Evolutionary conservation across 2,888 invertebrate species (phyloP).

Genomic region (Hipparchia sbordonii): DNA sequence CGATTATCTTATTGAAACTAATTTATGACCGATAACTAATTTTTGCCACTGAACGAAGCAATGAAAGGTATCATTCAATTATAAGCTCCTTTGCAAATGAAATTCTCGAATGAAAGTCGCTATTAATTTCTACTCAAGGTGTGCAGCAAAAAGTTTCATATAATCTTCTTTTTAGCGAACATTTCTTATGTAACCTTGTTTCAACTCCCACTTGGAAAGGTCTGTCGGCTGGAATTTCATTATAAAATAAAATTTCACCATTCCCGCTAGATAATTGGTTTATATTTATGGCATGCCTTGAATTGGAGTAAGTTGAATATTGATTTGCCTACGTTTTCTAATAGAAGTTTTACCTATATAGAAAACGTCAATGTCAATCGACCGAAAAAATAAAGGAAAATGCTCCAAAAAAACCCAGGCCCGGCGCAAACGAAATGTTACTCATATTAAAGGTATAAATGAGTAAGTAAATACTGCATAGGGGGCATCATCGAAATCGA

Average conservation of each 20-base stretch:
- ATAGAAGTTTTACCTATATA: no score
- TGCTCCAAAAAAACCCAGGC: no score
- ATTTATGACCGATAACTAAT: neutral
- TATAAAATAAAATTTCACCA: constrained; percentile 8
- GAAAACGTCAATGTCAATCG: no score
- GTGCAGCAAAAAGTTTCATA: constrained; percentile 6
- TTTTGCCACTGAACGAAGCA: neutral
- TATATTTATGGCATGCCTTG: neutral
- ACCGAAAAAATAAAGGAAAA: no score
- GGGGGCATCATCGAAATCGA: no score
- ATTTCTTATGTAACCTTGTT: constrained; percentile 17
- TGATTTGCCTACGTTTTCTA: neutral
- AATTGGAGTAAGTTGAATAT: neutral
- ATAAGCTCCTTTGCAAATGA: neutral
- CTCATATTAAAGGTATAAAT: no score
- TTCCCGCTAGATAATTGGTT: neutral
- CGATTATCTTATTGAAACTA: no score
- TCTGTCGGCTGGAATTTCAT: constrained; percentile 10
- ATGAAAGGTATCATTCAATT: neutral
- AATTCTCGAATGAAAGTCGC: constrained; percentile 7
- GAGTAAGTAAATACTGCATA: no score
- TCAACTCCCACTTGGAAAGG: constrained; percentile 11
- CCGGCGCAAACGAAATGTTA: no score
- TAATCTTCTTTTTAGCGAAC: constrained; percentile 11
- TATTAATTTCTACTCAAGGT: constrained; percentile 15